Conservation (phyloP, 2,797 vertebrate species). For the Anguilla megastoma region DNA sequence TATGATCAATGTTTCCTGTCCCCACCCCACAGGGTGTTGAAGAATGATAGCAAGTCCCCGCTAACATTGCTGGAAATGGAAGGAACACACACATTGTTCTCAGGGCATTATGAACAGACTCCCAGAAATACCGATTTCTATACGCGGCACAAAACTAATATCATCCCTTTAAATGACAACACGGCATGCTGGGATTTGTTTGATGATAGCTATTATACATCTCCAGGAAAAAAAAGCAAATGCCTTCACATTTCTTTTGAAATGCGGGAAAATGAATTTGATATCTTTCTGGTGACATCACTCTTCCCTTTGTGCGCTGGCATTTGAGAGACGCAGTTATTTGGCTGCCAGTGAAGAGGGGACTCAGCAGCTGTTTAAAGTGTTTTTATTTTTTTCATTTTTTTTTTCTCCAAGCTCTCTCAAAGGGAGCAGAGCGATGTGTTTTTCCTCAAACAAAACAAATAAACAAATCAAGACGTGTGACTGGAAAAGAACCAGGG, state of each 20-base stretch:
- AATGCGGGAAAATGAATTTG: slow-evolving; percentile 14
- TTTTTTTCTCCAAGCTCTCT: neutral
- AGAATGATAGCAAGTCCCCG: neutral
- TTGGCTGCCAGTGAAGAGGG: neutral
- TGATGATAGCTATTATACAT: slow-evolving; percentile 17
- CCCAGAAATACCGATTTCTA: neutral
- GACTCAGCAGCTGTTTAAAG: slow-evolving; percentile 16
- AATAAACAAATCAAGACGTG: neutral
- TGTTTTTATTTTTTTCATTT: neutral
- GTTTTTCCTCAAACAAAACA: neutral
- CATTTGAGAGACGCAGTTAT: slow-evolving; percentile 4
- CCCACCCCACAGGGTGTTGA: neutral
- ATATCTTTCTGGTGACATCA: slow-evolving; percentile 21
- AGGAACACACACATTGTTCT: neutral
- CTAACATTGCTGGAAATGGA: neutral
- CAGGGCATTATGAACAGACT: neutral
- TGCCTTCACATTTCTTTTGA: slow-evolving; percentile 12
- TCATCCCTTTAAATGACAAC: slow-evolving; percentile 20
- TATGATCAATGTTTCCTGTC: neutral
- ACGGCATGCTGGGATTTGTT: neutral
- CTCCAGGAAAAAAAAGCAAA: neutral
- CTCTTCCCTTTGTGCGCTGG: neutral
- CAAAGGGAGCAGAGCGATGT: neutral
- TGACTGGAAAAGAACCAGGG: neutral
- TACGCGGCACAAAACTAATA: neutral